Evolutionary conservation across 2,113 vertebrate species (phyloP).

Genomic region (Reinhardtius hippoglossoides): DNA sequence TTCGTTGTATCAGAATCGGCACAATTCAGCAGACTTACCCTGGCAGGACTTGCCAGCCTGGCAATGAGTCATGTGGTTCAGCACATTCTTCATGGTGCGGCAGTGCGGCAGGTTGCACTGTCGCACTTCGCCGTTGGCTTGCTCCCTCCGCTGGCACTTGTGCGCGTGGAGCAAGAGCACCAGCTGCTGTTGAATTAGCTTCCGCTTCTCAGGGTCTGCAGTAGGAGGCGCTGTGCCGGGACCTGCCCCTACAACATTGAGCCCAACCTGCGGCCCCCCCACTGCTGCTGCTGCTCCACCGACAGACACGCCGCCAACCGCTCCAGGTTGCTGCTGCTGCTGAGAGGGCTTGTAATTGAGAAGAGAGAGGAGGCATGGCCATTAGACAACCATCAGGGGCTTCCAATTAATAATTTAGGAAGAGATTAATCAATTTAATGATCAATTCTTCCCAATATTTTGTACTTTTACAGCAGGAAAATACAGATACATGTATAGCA

Average conservation of each 20-base stretch:
- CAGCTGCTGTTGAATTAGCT: constrained; percentile 97
- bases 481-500: too few relatives aligned
- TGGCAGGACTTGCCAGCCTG: constrained; percentile 99
- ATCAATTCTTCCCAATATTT: too few relatives aligned
- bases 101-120: constrained; percentile 98
- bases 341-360: constrained; percentile 24
- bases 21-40: constrained; percentile 83
- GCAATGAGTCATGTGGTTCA: constrained; percentile 99
- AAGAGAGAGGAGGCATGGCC: neutral
- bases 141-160: constrained; percentile 97
- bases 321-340: constrained; percentile 71
- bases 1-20: neutral
- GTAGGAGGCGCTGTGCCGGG: constrained; percentile 90
- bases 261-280: constrained; percentile 77
- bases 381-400: neutral
- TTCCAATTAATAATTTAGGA: too few relatives aligned
- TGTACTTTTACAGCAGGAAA: too few relatives aligned
- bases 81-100: constrained; percentile 99
- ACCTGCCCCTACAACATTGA: constrained; percentile 74
- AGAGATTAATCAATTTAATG: too few relatives aligned
- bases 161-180: constrained; percentile 96
- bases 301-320: constrained; percentile 61
- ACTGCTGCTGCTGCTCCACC: constrained; percentile 58
- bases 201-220: constrained; percentile 97
- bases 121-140: constrained; percentile 95